Conservation (phyloP, 2,888 invertebrate genomes). For the Tiliacea citrago region DNA sequence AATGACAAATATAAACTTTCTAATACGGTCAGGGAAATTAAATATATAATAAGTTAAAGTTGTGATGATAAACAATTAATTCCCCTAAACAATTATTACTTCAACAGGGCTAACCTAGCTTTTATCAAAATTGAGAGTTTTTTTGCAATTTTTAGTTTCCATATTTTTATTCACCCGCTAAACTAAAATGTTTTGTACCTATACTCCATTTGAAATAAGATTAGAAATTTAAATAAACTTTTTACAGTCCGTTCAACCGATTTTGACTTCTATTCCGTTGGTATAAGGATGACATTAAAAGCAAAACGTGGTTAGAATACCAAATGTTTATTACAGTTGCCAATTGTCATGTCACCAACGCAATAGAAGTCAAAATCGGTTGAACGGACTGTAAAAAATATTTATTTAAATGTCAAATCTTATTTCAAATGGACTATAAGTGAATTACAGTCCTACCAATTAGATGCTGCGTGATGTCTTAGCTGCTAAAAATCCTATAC, state of each 20-base stretch:
- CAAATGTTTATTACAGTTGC: no score
- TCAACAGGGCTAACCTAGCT: not conserved
- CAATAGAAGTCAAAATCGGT: no score
- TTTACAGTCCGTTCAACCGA: no score
- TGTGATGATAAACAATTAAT: not conserved
- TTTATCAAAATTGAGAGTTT: not conserved
- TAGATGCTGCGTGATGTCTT: not conserved
- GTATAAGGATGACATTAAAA: no score
- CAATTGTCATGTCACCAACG: no score
- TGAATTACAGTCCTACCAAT: not conserved
- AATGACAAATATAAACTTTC: not conserved
- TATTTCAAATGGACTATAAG: no score
- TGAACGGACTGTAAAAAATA: no score
- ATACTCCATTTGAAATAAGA: no score
- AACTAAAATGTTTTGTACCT: not conserved
- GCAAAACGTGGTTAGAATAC: no score
- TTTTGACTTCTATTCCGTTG: no score
- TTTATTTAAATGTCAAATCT: no score
- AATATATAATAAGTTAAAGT: not conserved
- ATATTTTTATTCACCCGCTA: not conserved
- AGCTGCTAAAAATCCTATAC: not conserved
- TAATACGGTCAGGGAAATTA: not conserved
- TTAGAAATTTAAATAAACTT: no score
- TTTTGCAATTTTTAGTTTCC: not conserved
- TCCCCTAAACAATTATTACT: not conserved